phyloP scores from a whole-genome alignment of 2,797 vertebrate genomes.

The Anolis apletophallus region DNA sequence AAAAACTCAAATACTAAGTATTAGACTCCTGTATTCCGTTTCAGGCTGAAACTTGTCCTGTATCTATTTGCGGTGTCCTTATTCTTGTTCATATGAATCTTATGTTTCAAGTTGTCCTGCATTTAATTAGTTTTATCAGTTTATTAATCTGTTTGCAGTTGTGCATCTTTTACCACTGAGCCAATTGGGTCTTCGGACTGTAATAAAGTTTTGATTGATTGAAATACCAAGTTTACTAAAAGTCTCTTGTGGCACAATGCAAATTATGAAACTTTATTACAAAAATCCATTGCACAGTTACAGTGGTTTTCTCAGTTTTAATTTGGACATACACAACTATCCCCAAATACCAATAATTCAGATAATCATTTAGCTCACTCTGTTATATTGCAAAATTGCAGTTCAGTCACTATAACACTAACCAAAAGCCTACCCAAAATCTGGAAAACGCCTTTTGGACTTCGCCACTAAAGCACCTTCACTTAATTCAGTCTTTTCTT shows the following conservation, averaged over 20 bases:
- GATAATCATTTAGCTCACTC: not conserved
- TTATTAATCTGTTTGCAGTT: too few species aligned
- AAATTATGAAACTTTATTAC: not conserved
- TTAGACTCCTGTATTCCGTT: too few species aligned
- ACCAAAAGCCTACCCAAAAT: constrained; percentile 87
- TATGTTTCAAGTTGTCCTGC: too few species aligned
- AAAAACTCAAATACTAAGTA: not conserved
- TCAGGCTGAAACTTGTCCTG: too few species aligned
- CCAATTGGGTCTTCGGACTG: too few species aligned
- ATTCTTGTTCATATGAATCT: too few species aligned
- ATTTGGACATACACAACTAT: not conserved
- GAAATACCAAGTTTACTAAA: not conserved
- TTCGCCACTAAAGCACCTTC: constrained; percentile 84
- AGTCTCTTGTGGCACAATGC: not conserved
- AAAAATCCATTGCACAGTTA: not conserved
- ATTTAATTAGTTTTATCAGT: too few species aligned
- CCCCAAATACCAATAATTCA: not conserved
- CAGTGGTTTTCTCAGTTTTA: not conserved
- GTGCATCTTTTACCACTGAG: too few species aligned
- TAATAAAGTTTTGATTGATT: too few species aligned
- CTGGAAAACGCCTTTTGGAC: constrained; percentile 90
- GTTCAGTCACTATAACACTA: not conserved
- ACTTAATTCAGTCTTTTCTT: constrained; percentile 77
- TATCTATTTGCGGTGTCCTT: too few species aligned
- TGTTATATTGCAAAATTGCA: not conserved